A percentile compares a stretch with the other conserved stretches of the same genome.
Conservation (phyloP, 2,113 vertebrate species). For the Camarhynchus parvulus region DNA sequence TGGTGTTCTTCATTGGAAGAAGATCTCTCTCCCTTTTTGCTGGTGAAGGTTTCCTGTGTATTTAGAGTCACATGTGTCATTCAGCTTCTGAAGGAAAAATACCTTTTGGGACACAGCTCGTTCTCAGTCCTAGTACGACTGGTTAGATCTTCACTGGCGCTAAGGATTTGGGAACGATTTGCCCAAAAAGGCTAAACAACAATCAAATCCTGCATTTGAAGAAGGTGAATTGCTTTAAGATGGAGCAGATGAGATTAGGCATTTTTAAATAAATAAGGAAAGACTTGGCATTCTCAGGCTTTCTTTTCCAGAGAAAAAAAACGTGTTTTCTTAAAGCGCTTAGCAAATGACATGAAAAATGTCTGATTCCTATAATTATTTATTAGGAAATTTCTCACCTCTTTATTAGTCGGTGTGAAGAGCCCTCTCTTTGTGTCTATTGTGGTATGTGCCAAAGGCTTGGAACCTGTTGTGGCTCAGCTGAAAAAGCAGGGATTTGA, state of each 20-base stretch:
- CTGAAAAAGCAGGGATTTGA: too few relatives aligned
- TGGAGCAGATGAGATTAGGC: not conserved
- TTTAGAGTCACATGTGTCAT: not conserved
- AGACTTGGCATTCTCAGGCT: not conserved
- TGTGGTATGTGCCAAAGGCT: not conserved
- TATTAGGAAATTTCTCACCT: not conserved
- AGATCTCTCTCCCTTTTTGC: not conserved
- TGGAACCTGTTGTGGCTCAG: too few relatives aligned
- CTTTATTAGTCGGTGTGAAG: not conserved
- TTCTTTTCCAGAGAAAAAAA: not conserved
- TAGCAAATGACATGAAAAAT: not conserved
- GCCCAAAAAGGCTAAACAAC: not conserved
- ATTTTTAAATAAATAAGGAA: not conserved
- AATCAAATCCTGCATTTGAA: not conserved
- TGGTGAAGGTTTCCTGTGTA: not conserved
- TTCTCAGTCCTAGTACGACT: not conserved
- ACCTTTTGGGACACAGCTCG: not conserved
- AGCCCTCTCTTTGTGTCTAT: not conserved
- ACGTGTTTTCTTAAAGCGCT: not conserved
- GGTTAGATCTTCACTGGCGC: not conserved
- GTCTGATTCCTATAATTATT: not conserved
- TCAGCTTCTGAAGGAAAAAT: not conserved
- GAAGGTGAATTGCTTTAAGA: not conserved
- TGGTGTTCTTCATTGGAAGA: not conserved
- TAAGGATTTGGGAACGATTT: not conserved